These are phyloP conservation scores for Ricordea florida DNA, from an alignment of 92 coral and sea anemone species.

Conservation along the genomic window DNA sequence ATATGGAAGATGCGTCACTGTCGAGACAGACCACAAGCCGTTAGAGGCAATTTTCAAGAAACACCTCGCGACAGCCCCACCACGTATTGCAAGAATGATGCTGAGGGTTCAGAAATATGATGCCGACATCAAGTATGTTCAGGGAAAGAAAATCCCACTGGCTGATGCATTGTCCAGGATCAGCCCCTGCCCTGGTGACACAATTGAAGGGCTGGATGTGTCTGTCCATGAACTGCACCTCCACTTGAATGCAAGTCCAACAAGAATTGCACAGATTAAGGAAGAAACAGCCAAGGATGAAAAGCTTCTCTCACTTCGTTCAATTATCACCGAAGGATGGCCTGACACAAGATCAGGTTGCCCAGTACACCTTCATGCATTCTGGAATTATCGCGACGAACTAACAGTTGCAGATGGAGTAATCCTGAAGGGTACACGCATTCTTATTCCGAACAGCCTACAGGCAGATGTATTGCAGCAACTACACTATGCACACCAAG, in stretches of 20 bases:
- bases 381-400: no score
- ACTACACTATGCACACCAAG: conserved; percentile 76
- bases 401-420: conserved; percentile 59
- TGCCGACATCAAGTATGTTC: conserved; percentile 53
- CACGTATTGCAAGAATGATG: conserved; percentile 72
- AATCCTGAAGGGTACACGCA: conserved; percentile 63
- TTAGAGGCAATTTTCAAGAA: no score
- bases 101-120: conserved; percentile 59
- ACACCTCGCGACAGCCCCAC: conserved; percentile 61
- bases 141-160: conserved; percentile 61
- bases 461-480: conserved; percentile 59
- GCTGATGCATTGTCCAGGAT: conserved; percentile 64
- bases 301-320: no score
- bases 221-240: conserved; percentile 66
- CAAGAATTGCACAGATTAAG: conserved; percentile 48
- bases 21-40: no score
- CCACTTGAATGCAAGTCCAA: conserved; percentile 72
- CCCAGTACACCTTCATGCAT: no score
- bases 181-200: conserved; percentile 63
- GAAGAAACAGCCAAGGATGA: conserved; percentile 61
- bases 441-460: conserved; percentile 44
- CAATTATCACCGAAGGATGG: no score
- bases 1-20: no score
- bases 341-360: no score
- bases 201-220: conserved; percentile 61